Percentiles rank a stretch among this genome's conserved stretches.
Conservation (phyloP, 2,888 invertebrate species). For the Nomada ferruginata region DNA sequence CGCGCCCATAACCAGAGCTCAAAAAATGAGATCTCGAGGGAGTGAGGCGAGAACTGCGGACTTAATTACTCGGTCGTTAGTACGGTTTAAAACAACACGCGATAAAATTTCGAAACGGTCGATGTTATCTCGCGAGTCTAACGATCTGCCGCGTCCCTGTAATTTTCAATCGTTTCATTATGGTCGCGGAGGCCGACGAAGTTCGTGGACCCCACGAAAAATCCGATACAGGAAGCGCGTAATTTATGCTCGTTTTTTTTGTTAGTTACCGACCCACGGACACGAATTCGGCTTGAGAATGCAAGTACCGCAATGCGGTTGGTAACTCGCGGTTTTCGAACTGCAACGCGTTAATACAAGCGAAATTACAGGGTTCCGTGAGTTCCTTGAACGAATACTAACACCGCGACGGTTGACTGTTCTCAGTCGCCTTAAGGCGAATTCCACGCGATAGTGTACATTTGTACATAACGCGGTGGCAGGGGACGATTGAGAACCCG, state of each 20-base stretch:
- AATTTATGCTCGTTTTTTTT: constrained; percentile 41
- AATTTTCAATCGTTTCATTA: constrained; percentile 36
- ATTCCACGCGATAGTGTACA: background rate
- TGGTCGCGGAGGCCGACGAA: background rate
- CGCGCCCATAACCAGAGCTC: constrained; percentile 11
- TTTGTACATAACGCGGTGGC: background rate
- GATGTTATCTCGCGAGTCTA: constrained; percentile 13
- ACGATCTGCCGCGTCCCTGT: constrained; percentile 19
- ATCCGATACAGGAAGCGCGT: constrained; percentile 46
- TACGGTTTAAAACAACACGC: background rate
- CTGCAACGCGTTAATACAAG: constrained; percentile 51
- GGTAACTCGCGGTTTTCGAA: constrained; percentile 44
- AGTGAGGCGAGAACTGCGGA: background rate
- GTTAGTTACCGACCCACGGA: constrained; percentile 24
- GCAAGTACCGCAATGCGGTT: constrained; percentile 45
- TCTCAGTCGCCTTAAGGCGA: constrained; percentile 44
- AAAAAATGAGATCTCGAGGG: background rate
- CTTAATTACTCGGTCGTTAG: constrained; percentile 36
- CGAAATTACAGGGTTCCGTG: constrained; percentile 59
- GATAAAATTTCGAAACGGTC: background rate
- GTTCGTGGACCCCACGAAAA: constrained; percentile 43
- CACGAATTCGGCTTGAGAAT: constrained; percentile 17
- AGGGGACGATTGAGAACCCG: constrained; percentile 66
- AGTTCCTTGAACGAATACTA: constrained; percentile 47
- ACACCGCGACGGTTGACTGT: constrained; percentile 36